Evolutionary conservation across 2,113 vertebrate genomes (phyloP).

Genomic region (Chitala chitala): DNA sequence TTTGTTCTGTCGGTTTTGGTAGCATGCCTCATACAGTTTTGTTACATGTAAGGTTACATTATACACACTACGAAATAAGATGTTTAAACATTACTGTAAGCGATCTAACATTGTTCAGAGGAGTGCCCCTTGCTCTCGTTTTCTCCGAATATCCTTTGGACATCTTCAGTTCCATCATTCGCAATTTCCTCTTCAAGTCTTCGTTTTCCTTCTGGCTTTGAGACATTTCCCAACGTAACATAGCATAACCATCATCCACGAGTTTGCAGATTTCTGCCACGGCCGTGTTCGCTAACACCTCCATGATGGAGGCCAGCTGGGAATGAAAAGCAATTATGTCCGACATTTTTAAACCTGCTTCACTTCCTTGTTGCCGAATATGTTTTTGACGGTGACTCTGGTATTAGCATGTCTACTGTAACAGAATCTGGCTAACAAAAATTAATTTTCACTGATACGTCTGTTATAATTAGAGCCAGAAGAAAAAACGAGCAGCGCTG

Average conservation of each 20-base stretch:
- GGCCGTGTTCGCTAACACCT: slow-evolving; percentile 55
- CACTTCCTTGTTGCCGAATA: not conserved
- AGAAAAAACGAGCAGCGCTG: too few relatives aligned
- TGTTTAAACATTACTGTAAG: not conserved
- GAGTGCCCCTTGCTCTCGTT: slow-evolving; percentile 27
- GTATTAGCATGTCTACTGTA: not conserved
- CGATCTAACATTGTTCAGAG: slow-evolving; percentile 27
- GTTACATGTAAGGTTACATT: too few relatives aligned
- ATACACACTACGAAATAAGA: not conserved
- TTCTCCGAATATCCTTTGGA: slow-evolving; percentile 38
- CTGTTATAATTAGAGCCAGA: too few relatives aligned
- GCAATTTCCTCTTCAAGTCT: slow-evolving; percentile 46
- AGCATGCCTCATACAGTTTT: too few relatives aligned
- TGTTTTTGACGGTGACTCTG: not conserved
- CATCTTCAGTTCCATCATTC: slow-evolving; percentile 48
- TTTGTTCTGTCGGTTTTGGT: too few relatives aligned
- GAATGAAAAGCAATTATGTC: slow-evolving; percentile 43
- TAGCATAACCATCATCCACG: slow-evolving; percentile 49
- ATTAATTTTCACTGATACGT: too few relatives aligned
- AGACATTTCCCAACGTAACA: slow-evolving; percentile 46
- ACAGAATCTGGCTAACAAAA: not conserved
- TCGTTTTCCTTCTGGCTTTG: slow-evolving; percentile 52
- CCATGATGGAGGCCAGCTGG: slow-evolving; percentile 57
- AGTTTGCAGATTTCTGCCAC: slow-evolving; percentile 54
- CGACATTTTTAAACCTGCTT: slow-evolving; percentile 27